Evolutionary conservation across 1,140 invertebrate species (phyloP).

Genomic region (Adelges cooleyi): DNA sequence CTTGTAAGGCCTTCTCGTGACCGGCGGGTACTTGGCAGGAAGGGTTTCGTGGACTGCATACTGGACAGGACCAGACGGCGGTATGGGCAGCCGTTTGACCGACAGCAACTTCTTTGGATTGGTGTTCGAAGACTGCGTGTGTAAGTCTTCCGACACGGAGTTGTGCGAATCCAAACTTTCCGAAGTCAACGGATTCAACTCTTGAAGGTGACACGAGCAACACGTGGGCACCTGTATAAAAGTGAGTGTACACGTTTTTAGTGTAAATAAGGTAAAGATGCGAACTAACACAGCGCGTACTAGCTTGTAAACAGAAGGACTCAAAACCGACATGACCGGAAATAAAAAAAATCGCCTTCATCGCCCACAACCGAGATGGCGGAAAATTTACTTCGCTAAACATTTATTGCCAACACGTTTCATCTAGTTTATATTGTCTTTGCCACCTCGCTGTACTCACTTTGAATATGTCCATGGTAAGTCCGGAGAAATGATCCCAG

Average conservation of each 20-base stretch:
- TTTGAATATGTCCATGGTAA: constrained; percentile 80
- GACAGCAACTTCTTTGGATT: background rate
- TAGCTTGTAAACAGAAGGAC: too few relatives aligned
- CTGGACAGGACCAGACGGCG: background rate
- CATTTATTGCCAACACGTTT: too few relatives aligned
- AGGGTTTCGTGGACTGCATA: background rate
- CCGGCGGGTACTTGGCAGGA: background rate
- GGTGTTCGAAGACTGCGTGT: background rate
- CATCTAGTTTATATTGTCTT: too few relatives aligned
- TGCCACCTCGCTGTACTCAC: too few relatives aligned
- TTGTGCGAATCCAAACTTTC: constrained; percentile 10
- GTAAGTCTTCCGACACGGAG: background rate
- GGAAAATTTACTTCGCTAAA: too few relatives aligned
- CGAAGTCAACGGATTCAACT: constrained; percentile 14
- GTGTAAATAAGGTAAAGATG: too few relatives aligned
- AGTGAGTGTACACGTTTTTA: too few relatives aligned
- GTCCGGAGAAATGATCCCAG: constrained; percentile 65
- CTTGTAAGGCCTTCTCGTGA: constrained; percentile 15
- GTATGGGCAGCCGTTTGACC: background rate
- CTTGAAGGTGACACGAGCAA: constrained; percentile 71
- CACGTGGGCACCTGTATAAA: constrained; percentile 64
- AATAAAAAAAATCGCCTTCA: too few relatives aligned
- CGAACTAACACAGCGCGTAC: too few relatives aligned
- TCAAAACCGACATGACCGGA: too few relatives aligned
- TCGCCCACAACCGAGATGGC: too few relatives aligned